Percentiles rank a stretch among this genome's conserved stretches.
phyloP scores from a whole-genome alignment of 1,140 invertebrate genomes.

The Nautilus pompilius region DNA sequence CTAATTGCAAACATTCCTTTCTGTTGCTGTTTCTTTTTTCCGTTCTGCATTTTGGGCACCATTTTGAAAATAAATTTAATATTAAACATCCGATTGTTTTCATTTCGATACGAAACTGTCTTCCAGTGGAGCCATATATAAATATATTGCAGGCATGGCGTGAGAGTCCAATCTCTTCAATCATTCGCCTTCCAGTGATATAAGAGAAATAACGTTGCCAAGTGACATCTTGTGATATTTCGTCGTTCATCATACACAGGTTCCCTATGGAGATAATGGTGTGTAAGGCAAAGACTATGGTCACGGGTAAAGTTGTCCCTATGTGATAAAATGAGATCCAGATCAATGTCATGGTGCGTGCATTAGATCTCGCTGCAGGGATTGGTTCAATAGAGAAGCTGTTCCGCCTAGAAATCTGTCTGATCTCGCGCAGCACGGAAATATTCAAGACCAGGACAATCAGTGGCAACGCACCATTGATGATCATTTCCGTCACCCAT shows the following conservation, averaged over 20 bases:
- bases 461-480: constrained; percentile 35
- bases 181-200: constrained; percentile 22
- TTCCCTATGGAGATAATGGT: constrained; percentile 14
- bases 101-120: constrained; percentile 30
- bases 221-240: constrained; percentile 18
- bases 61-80: not conserved
- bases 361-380: constrained; percentile 18
- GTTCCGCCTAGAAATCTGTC: constrained; percentile 25
- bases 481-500: constrained; percentile 32
- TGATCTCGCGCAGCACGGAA: constrained; percentile 33
- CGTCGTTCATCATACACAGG: constrained; percentile 10
- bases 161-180: constrained; percentile 37
- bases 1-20: too few relatives aligned
- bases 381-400: constrained; percentile 15
- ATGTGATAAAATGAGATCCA: constrained; percentile 43
- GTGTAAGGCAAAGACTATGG: constrained; percentile 30
- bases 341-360: constrained; percentile 41
- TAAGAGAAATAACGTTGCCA: constrained; percentile 32
- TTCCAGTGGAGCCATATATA: constrained; percentile 38
- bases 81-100: not conserved
- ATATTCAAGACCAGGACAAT: constrained; percentile 38
- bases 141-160: constrained; percentile 43
- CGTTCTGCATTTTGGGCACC: too few relatives aligned
- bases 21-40: too few relatives aligned
- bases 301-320: constrained; percentile 37